Evolutionary conservation across 2,113 vertebrate species (phyloP).

Genomic region (Seriola dumerili): DNA sequence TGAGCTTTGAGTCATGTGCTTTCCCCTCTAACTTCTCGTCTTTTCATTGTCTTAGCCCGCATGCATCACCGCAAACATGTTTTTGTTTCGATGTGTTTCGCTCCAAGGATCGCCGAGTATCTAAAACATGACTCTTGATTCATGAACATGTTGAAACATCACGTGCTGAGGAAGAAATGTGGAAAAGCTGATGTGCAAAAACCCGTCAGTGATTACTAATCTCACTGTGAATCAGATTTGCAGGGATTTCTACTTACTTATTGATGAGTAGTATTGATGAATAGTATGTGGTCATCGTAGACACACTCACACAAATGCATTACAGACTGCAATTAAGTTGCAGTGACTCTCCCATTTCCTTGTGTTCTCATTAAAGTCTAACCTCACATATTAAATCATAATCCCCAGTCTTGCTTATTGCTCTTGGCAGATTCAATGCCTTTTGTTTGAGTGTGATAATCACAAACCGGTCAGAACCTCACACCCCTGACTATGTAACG

Average conservation of each 20-base stretch:
- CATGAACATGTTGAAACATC: slow-evolving; percentile 5
- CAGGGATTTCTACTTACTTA: not conserved
- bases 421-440: slow-evolving; percentile 53
- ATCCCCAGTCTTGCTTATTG: slow-evolving; percentile 22
- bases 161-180: not conserved
- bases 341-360: slow-evolving; percentile 16
- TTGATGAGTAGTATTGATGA: slow-evolving; percentile 15
- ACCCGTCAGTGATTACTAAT: slow-evolving; percentile 1
- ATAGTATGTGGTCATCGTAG: not conserved
- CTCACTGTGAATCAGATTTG: slow-evolving; percentile 17
- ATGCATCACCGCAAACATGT: not conserved
- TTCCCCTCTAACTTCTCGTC: not conserved
- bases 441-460: slow-evolving; percentile 64
- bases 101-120: not conserved
- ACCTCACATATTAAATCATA: slow-evolving; percentile 35
- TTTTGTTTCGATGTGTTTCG: slow-evolving; percentile 4
- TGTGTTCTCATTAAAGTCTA: slow-evolving; percentile 29
- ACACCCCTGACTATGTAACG: slow-evolving; percentile 50
- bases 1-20: not conserved
- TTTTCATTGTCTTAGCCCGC: not conserved
- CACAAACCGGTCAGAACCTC: slow-evolving; percentile 53
- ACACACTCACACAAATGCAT: slow-evolving; percentile 13
- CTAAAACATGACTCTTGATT: not conserved
- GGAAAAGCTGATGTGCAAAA: not conserved
- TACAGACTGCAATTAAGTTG: slow-evolving; percentile 5